Evolutionary conservation across 2,888 invertebrate species (phyloP).

Genomic region (Plagodis dolabraria): DNA sequence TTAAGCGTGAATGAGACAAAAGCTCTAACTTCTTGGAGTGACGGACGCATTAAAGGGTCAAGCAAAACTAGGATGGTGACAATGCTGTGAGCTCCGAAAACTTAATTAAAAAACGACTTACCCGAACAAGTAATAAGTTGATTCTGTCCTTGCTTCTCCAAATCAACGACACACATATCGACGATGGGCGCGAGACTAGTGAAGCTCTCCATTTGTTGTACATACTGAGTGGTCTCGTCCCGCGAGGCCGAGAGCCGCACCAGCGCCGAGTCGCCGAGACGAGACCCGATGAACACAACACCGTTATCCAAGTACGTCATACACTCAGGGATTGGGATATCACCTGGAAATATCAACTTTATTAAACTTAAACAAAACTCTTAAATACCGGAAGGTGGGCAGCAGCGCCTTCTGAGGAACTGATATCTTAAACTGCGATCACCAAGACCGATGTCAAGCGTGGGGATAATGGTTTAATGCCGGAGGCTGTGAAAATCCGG

Average conservation of each 20-base stretch:
- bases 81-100: too few species aligned
- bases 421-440: too few species aligned
- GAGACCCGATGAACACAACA: conserved; percentile 97
- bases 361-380: too few species aligned
- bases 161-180: conserved; percentile 98
- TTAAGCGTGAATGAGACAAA: too few species aligned
- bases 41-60: too few species aligned
- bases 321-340: conserved; percentile 97
- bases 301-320: conserved; percentile 99
- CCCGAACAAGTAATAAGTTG: conserved; percentile 99
- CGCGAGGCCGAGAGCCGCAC: conserved; percentile 93
- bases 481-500: too few species aligned
- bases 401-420: too few species aligned
- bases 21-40: too few species aligned
- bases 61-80: too few species aligned
- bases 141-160: conserved; percentile 98
- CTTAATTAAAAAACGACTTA: conserved; percentile 36
- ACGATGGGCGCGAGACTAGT: conserved; percentile 98
- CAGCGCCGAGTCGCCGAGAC: conserved; percentile 98
- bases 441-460: too few species aligned
- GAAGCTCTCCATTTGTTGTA: conserved; percentile 97
- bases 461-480: too few species aligned
- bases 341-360: conserved; percentile 77
- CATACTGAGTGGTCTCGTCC: conserved; percentile 95
- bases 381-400: too few species aligned